Evolutionary conservation across 2,888 invertebrate species (phyloP), one percentile per base, ranked within the genome.

Genomic region (Synergus umbraculus): DNA sequence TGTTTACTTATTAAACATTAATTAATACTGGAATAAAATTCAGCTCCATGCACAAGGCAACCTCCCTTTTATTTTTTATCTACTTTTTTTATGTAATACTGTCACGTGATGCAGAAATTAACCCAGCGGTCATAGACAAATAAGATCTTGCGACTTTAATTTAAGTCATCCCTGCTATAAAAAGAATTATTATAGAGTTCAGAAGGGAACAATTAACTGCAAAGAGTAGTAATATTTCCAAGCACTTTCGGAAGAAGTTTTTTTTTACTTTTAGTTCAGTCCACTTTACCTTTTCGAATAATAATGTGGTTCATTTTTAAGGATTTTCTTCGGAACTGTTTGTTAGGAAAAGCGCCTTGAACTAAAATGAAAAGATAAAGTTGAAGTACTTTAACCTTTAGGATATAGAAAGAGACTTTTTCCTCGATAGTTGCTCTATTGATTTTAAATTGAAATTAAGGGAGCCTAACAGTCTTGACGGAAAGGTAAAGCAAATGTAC

Each of bases 301-400:
- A 46, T 10, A 13, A 12, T 13, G 13, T 46, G 46, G 3, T 46
- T 54, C 12, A 22, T 22, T 22, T 22, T 67, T 67, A 18, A 67
- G 46, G 5, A 13, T 67, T 18, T 46, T 44, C 44, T 67, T 67
- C 18, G 46, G 44, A 67, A 22, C 18, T 22, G 44, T 67, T 67
- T 46, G 44, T 67, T 44, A 67, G 18, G 67, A 46, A 67, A 67
- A 67, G 22, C 22, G 5, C 67, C 67, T 46, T 67, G 67, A 67
- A 43, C 43, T 66, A 43, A 66, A 66, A 43, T 66, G 22, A 18
- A 22, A 67, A 67, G 44, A 67, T 67, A 67, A 67, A 46, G 46
- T 18, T 44, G 67, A 66, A 66, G 66, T 66, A 43, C 66, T 66
- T 66, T 66, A 66, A 66, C 66, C 66, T 66, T 66, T 66, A 44